A percentile compares a stretch with the other conserved stretches of the same genome.
phyloP scores from a whole-genome alignment of 2,797 vertebrate genomes.

The Kryptopterus vitreolus region DNA sequence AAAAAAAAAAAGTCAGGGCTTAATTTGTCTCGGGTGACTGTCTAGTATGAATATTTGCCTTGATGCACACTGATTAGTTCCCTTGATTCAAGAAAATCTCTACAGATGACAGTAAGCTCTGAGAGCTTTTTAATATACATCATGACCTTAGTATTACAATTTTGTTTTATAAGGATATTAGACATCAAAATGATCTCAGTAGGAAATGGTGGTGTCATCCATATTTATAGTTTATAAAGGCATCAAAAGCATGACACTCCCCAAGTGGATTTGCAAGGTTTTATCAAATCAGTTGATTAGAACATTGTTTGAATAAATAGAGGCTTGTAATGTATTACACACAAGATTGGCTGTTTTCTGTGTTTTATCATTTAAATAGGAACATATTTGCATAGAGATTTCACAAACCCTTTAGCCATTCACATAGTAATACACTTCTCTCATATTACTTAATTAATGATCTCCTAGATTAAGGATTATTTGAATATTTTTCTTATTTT shows the following conservation, averaged over 20 bases:
- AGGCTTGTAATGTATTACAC: background rate
- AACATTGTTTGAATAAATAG: background rate
- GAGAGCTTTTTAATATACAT: constrained; percentile 5
- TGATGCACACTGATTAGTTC: background rate
- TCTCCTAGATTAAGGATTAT: background rate
- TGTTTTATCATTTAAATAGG: background rate
- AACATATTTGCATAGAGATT: background rate
- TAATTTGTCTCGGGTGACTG: background rate
- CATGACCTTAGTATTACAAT: background rate
- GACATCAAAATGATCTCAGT: background rate
- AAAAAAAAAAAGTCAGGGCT: background rate
- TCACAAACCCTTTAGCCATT: background rate
- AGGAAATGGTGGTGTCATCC: background rate
- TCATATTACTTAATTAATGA: background rate
- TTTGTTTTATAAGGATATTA: background rate
- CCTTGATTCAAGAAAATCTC: background rate
- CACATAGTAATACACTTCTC: no score
- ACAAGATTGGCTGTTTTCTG: background rate
- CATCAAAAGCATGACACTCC: background rate
- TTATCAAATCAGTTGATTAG: background rate
- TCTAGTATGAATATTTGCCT: background rate
- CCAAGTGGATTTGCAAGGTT: background rate
- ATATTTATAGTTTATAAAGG: background rate
- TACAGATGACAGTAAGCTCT: background rate
- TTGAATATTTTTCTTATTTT: background rate